Evolutionary conservation across 2,113 vertebrate genomes (phyloP), one percentile per base, ranked within the genome.

Genomic region (Melanocharis versteri): DNA sequence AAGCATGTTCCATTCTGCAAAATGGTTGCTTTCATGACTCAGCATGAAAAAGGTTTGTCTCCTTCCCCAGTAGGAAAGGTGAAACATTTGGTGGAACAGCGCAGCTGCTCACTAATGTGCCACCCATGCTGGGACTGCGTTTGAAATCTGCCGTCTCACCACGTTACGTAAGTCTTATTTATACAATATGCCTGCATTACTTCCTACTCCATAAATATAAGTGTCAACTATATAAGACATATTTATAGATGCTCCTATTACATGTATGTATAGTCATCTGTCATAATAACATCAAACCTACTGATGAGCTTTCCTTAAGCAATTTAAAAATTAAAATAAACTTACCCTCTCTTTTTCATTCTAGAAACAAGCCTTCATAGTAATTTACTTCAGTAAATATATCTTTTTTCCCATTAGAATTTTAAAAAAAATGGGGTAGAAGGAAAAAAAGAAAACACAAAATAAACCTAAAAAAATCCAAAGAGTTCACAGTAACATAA

Each of bases 21-120:
- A 93, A 96, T 88, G 87, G 66, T 76, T 72, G 86, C 78, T 83
- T 93, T 93, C 68, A 77, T 96, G 94, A 96, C 89, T 97, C 93
- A 91, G 85, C 96, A 95, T 0, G 1, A 87, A 64, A 76, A 87
- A 77, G 15, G 42, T 44, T 78, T 65, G 24, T 24, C 39, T 73
- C 62, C 28, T 70, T 70, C 42, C 75, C 57, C 70, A 78, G 56
- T 0, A 84, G 58, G 50, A 84, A 68, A 97, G 87, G 89, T 70
- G 62, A 51, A 83, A 71, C 44, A 47, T 13, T 89, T 71, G 62
- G 37, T 72, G 0, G 35, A 72, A 73, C 37, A 68, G 71, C 0
- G 0, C 91, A 93, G 82, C 86, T 88, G 40, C 78, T 73, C 58
- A 13, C 50, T 33, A 3, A 31, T 5, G 27, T 81, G 58, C 53